Base-by-base conservation (phyloP, 2,113 vertebrate species). In the Phycodurus eques region DNA sequence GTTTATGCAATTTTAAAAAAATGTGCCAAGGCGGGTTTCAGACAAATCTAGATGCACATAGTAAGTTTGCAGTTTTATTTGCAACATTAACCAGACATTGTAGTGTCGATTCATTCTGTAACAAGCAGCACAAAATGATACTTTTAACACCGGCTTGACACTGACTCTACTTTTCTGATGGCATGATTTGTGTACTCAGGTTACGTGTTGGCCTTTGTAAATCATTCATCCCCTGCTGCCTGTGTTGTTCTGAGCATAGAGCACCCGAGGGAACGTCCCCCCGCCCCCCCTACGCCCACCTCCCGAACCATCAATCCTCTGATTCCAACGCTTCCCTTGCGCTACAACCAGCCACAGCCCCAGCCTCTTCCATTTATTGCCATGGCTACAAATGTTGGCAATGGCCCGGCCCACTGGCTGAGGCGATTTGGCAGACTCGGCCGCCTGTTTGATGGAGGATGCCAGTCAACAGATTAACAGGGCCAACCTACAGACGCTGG, bases 331-430 rank as follows among this genome's bases (percentile, higher is more conserved):
- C 56, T 31, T 31, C 27, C 12, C 22, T 12, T 56, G 79, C 15
- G 60, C 76, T 73, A 68, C 79, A 80, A 84, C 88, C 71, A 68
- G 86, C 85, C 72, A 11, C 70, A 47, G 59, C 82, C 75, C 75
- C 80, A 72, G 46, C 74, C 82, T 27, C 62, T 78, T 87, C 80
- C 88, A 89, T 92, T 88, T 88, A 88, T 90, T 86, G 64, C 84
- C 81, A 91, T 88, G 82, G 73, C 14, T 61, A 92, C 85, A 86
- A 87, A 88, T 89, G 83, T 78, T 85, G 85, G 85, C 75, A 72
- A 80, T 83, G 75, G 84, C 79, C 83, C 42, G 53, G 83, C 73
- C 84, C 84, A 81, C 80, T n/a, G 78, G 80, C 77, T 31, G 66
- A 75, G 68, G 77, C 67, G 11, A 63, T 84, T 83, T 85, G 83